Base-by-base conservation (phyloP, 2,797 vertebrate species). In the Nannoperca obscura region DNA sequence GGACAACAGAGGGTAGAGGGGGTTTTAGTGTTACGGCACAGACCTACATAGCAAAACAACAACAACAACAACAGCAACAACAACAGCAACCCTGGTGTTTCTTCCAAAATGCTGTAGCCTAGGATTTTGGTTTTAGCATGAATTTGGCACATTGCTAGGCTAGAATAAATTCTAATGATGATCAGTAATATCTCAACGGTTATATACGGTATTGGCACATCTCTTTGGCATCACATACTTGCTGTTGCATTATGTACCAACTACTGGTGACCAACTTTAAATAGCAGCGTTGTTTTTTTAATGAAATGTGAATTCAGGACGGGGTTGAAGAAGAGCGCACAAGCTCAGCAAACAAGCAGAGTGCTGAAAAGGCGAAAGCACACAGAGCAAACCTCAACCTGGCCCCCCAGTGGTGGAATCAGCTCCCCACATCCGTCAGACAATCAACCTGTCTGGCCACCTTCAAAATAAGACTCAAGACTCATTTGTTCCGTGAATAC, bases 1-100 rank as follows among this genome's bases (percentile, higher is more conserved):
- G 89, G 7, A 83, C 58, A 47, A 53, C n/a, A 73, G 27, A 84
- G 42, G 70, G n/a, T 19, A 81, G 7, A 32, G 9, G 73, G 13
- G 32, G 11, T n/a, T 42, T 78, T 5, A 60, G 10, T 30, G 7
- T 59, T 17, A 55, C 13, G 11, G 1, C 10, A 71, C 40, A 63
- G 30, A 30, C 1, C 20, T 42, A 20, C 3, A 36, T n/a, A n/a
- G n/a, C n/a, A n/a, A n/a, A n/a, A n/a, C n/a, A n/a, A n/a, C n/a
- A n/a, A n/a, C n/a, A n/a, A n/a, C n/a, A n/a, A n/a, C n/a, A n/a
- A n/a, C n/a, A n/a, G n/a, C n/a, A n/a, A n/a, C n/a, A n/a, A n/a
- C n/a, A n/a, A n/a, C n/a, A n/a, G n/a, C 34, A n/a, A 14, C 34
- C 34, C 57, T 22, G 5, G 20, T 58, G 32, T 19, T 36, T 30